Evolutionary conservation across 2,888 invertebrate genomes (phyloP).

Genomic region (Eretmocerus hayati): DNA sequence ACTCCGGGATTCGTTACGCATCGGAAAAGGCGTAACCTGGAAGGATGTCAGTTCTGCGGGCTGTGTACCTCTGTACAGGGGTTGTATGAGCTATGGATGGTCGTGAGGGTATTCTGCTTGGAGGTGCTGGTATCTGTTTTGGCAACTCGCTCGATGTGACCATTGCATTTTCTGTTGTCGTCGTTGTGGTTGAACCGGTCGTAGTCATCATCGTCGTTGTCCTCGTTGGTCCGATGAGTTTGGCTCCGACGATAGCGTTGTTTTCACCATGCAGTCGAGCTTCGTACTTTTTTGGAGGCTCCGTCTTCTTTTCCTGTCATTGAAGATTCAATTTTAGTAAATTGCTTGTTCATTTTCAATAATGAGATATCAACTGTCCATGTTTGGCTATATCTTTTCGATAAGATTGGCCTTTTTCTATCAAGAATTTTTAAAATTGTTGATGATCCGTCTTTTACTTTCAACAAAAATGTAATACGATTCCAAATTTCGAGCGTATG

Average conservation of each 20-base stretch:
- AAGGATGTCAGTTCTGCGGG: constrained; percentile 28
- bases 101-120: constrained; percentile 32
- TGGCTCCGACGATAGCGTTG: too few species aligned
- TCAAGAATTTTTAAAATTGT: too few species aligned
- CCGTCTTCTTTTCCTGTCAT: constrained; percentile 18
- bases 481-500: too few species aligned
- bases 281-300: constrained; percentile 33
- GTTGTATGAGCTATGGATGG: constrained; percentile 36
- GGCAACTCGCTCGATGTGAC: constrained; percentile 46
- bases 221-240: constrained; percentile 1
- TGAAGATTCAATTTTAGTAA: too few species aligned
- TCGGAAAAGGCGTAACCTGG: constrained; percentile 33
- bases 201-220: too few species aligned
- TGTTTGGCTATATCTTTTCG: too few species aligned
- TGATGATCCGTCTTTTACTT: too few species aligned
- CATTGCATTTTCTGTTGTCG: constrained; percentile 35
- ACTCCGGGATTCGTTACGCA: too few species aligned
- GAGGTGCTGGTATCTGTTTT: constrained; percentile 47
- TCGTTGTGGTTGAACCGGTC: constrained; percentile 16
- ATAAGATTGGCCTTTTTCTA: too few species aligned
- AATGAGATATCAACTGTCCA: too few species aligned
- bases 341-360: too few species aligned
- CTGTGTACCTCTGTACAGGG: constrained; percentile 36
- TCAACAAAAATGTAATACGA: too few species aligned
- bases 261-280: constrained; percentile 21